Evolutionary conservation across 2,888 invertebrate genomes (phyloP), one percentile per base, ranked within the genome.

Genomic region (Stramonita haemastoma): DNA sequence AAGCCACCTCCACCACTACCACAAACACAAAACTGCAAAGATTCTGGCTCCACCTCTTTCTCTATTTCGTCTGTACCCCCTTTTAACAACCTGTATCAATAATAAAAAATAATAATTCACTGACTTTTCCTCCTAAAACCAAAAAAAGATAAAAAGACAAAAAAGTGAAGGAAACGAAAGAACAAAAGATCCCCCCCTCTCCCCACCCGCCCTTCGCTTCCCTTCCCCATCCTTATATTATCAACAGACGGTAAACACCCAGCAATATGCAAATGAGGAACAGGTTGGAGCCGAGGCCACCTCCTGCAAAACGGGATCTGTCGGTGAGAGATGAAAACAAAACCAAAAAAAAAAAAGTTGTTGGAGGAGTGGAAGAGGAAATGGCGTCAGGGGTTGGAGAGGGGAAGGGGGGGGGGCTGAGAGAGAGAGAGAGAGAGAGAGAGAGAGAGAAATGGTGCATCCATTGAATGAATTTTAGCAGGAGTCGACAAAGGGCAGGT

Each of bases 211-310:
- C 73, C 73, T n/a, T n/a, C 73, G n/a, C 73, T 26, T 17, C 34
- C 34, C 34, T 17, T 32, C 34, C 34, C 34, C n/a, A 29, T 79
- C 79, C 11, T 5, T 34, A 32, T 5, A 83, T 26, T 5, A 83
- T 26, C 46, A 83, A 83, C 81, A 83, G 81, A 83, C 81, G 81
- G 81, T 32, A 2, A 34, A 79, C 79, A 79, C 8, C 29, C 32
- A 32, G 13, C 26, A 11, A 83, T 22, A 83, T 83, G 81, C 81
- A 83, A 83, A 83, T 83, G 81, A 83, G 46, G 81, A 83, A 83
- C 81, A 83, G 81, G 81, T 83, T 83, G 81, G 22, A 83, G 46
- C 81, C 81, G 81, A 46, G 81, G 26, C 22, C 46, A 15, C 79
- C 79, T 79, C 34, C 79, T 79, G 79, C 79, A 32, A 34, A 79